Evolutionary conservation across 1,140 invertebrate genomes (phyloP), one percentile per base, ranked within the genome.

Genomic region (Chironomus tepperi): DNA sequence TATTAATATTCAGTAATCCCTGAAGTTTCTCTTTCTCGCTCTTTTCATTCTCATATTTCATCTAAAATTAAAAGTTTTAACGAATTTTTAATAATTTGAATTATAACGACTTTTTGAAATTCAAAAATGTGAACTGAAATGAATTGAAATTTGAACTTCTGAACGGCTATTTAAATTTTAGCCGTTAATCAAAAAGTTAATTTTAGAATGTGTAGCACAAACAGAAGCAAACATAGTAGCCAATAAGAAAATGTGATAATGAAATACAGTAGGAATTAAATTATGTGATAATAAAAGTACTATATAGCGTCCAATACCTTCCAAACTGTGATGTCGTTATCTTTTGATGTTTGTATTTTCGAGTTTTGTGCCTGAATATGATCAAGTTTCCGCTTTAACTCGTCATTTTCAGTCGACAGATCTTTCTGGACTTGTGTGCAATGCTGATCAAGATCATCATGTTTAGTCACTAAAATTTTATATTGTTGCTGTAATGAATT

Each of bases 401-500:
- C 74, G 42, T 79, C 80, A 15, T 77, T 78, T 43, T 79, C 79
- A 34, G 80, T 79, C 2, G 79, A 76, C 43, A 80, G 77, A 42
- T 80, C 75, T 64, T 79, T 81, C 73, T 81, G 81, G 42, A 47
- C 77, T 42, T 78, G 79, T 0, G 65, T 73, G 67, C 77, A 79
- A 24, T 82, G 79, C 0, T 77, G 75, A 18, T 78, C 77, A 21
- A 82, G 73, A 7, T 82, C 78, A 15, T 77, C 74, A 43, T 79
- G 75, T 43, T 82, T 79, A 9, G 42, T 75, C 74, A 85, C 80
- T 57, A 85, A 77, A 73, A 84, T 73, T 77, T 84, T 85, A 74
- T 81, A 84, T 75, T 84, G 83, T 65, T 83, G 83, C 65, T 85
- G 76, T 74, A 85, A 76, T 3, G 81, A 81, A 21, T 79, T 81